Percentiles rank a stretch among this genome's conserved stretches.
Evolutionary conservation across 2,797 vertebrate genomes (phyloP).

Genomic region (Pampus argenteus): DNA sequence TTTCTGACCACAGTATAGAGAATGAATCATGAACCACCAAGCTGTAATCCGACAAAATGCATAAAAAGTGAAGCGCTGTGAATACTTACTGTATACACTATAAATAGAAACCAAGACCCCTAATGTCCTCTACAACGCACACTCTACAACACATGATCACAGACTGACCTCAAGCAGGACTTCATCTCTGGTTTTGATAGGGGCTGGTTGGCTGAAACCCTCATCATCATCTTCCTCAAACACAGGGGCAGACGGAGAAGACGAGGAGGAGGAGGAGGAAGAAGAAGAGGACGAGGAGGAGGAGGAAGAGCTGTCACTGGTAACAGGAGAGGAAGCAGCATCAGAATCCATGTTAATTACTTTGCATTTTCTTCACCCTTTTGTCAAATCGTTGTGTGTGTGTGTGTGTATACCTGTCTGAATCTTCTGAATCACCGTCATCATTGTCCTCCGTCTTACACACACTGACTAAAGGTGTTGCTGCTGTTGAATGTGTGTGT

Average conservation of each 20-base stretch:
- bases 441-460: conserved; percentile 18
- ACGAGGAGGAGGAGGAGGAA: conserved; percentile 81
- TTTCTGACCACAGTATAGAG: no score
- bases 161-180: conserved; percentile 87
- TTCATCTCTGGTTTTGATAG: conserved; percentile 88
- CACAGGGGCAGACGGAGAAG: conserved; percentile 69
- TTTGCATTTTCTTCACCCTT: not conserved
- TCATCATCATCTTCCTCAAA: conserved; percentile 81
- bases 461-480: not conserved
- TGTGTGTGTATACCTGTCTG: conserved; percentile 73
- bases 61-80: no score
- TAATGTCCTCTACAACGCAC: not conserved
- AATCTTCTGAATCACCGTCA: conserved; percentile 63
- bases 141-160: not conserved
- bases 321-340: not conserved
- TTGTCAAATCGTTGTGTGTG: not conserved
- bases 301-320: conserved; percentile 85
- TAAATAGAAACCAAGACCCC: no score
- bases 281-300: conserved; percentile 70
- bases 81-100: no score
- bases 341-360: not conserved
- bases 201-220: conserved; percentile 76
- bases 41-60: no score
- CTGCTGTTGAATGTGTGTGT: not conserved
- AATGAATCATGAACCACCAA: no score